phyloP scores from a whole-genome alignment of 2,113 vertebrate species.

The Callipepla squamata region DNA sequence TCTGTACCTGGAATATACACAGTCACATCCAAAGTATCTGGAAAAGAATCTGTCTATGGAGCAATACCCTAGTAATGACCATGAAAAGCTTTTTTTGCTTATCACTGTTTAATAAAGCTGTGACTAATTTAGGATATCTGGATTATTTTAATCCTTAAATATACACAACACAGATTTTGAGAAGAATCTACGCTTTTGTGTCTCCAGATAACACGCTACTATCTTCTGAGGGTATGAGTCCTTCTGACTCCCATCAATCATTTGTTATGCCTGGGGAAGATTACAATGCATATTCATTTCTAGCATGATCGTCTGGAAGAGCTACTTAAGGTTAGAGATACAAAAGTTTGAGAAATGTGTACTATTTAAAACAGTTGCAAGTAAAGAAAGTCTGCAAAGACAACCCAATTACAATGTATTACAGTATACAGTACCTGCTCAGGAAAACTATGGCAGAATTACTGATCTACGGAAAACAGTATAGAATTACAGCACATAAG shows the following conservation, averaged over 20 bases:
- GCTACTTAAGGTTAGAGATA: neutral
- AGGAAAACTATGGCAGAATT: neutral
- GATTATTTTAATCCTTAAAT: neutral
- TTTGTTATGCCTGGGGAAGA: constrained; percentile 14
- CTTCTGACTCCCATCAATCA: neutral
- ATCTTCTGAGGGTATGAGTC: neutral
- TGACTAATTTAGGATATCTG: neutral
- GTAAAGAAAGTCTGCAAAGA: neutral
- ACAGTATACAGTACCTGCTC: neutral
- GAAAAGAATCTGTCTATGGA: neutral
- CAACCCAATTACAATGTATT: neutral
- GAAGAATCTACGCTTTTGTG: neutral
- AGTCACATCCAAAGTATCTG: neutral
- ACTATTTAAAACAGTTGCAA: neutral
- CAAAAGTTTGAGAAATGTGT: neutral
- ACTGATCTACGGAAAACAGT: neutral
- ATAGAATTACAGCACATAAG: neutral
- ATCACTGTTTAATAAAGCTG: neutral
- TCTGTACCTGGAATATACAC: neutral
- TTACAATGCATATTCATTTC: neutral
- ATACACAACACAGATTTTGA: neutral
- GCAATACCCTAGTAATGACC: neutral
- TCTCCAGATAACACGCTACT: neutral
- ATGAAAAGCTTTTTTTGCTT: neutral
- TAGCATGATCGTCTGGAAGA: constrained; percentile 14